Percentiles rank a stretch among this genome's conserved stretches.
These are phyloP conservation scores for Amphilophus citrinellus DNA, from an alignment of 2,113 vertebrate genomes.

Conservation along the genomic window DNA sequence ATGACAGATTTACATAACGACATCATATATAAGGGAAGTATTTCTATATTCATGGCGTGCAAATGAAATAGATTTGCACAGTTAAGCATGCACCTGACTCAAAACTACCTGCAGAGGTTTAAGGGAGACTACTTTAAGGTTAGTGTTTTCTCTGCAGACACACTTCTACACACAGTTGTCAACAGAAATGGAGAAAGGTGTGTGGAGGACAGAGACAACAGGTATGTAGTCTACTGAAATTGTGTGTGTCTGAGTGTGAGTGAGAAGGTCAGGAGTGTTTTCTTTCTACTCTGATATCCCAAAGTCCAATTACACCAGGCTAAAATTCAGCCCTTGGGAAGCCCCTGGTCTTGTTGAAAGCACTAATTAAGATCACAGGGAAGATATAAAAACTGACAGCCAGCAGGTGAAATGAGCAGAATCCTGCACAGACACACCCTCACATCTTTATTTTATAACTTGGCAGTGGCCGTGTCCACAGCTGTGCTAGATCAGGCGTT, in stretches of 20 bases:
- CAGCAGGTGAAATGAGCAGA: constrained; percentile 17
- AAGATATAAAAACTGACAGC: background rate
- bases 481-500: background rate
- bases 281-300: background rate
- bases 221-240: background rate
- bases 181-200: background rate
- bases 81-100: background rate
- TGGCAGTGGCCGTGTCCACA: background rate
- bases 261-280: background rate
- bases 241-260: background rate
- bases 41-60: no score
- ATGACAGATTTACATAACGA: background rate
- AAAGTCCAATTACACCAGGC: constrained; percentile 20
- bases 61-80: constrained; percentile 1
- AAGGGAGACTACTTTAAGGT: background rate
- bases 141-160: background rate
- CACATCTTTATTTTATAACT: constrained; percentile 1
- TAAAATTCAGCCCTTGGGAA: constrained; percentile 30
- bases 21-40: background rate
- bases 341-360: constrained; percentile 5
- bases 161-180: background rate
- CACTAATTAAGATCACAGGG: constrained; percentile 21
- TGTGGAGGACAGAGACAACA: background rate
- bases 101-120: background rate
- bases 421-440: constrained; percentile 12